These are phyloP conservation scores for Dusona sp. DNA, from an alignment of 2,888 invertebrate genomes.

Conservation along the genomic window DNA sequence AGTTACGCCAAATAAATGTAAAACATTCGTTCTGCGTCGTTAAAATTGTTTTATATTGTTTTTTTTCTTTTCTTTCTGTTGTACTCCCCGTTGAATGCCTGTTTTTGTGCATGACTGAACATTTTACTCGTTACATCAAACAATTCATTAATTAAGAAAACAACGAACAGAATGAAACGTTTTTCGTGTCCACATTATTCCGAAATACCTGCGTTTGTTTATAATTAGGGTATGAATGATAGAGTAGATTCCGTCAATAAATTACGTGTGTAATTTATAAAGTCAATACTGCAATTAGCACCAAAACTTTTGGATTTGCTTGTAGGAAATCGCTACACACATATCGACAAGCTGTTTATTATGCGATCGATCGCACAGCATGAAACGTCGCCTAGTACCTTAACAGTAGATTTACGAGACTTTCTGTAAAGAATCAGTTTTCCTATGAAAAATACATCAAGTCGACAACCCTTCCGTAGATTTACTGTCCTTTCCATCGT, in stretches of 20 bases:
- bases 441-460: no score
- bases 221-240: background rate
- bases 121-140: background rate
- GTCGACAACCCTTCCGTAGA: no score
- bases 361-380: background rate
- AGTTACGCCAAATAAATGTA: constrained; percentile 61
- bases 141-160: constrained; percentile 9
- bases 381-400: background rate
- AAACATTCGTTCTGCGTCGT: constrained; percentile 52
- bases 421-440: no score
- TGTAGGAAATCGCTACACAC: no score
- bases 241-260: background rate
- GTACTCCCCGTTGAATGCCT: constrained; percentile 4
- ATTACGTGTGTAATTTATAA: background rate
- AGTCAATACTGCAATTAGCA: background rate
- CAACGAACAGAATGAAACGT: background rate
- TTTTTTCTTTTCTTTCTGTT: constrained; percentile 1
- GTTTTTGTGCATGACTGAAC: constrained; percentile 6
- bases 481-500: no score
- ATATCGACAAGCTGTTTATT: background rate
- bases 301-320: no score
- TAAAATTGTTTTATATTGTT: constrained; percentile 12
- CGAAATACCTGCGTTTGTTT: background rate
- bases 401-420: no score
- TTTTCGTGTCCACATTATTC: background rate